Evolutionary conservation across 2,113 vertebrate species (phyloP).

Genomic region (Taxidea taxus): DNA sequence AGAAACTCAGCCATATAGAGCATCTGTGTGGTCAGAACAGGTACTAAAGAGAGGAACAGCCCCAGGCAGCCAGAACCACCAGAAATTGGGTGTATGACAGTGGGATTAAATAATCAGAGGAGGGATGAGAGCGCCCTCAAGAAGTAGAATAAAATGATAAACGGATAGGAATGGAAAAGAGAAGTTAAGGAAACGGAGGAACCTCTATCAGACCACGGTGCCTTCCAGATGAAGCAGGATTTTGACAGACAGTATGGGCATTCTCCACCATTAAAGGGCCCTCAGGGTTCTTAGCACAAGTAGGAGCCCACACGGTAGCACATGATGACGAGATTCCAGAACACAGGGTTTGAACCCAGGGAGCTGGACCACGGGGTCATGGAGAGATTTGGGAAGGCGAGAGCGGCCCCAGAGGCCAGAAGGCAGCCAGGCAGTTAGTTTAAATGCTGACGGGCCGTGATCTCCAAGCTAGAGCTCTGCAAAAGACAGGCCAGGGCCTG

Average conservation of each 20-base stretch:
- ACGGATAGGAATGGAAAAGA: neutral
- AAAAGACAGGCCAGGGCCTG: neutral
- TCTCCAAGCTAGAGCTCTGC: neutral
- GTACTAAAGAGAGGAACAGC: fast-evolving
- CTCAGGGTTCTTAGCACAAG: neutral
- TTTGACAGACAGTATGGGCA: fast-evolving
- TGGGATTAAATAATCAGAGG: neutral
- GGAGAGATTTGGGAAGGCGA: neutral
- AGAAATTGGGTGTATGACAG: fast-evolving
- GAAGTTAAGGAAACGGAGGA: neutral
- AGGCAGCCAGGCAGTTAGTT: fast-evolving
- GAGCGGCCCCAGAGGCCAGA: neutral
- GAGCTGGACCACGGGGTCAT: fast-evolving
- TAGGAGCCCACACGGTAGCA: fast-evolving
- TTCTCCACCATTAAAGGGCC: neutral
- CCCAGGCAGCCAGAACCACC: neutral
- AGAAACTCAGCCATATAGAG: neutral
- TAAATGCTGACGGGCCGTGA: too few species aligned
- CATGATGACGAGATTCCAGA: fast-evolving
- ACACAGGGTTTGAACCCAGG: fast-evolving
- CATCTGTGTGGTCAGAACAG: neutral
- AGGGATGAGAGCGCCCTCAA: neutral
- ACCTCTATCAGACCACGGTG: neutral
- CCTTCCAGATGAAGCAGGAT: neutral
- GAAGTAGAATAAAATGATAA: neutral